These are phyloP conservation scores for Ellobius talpinus DNA, from an alignment of 2,113 vertebrate species.

Conservation along the genomic window DNA sequence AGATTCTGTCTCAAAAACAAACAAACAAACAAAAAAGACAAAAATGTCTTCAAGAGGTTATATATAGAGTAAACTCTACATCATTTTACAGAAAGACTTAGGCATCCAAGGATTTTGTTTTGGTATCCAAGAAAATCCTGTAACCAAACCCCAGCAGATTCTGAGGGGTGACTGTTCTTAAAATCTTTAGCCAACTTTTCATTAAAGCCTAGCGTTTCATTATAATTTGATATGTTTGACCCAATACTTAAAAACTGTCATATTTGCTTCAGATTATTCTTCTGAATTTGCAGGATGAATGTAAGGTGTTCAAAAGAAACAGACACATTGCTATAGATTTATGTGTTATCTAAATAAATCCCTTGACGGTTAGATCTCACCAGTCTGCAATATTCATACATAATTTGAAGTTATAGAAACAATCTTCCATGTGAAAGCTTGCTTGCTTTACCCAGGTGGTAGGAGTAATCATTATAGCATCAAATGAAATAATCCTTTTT, in stretches of 20 bases:
- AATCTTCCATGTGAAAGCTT: conserved; percentile 54
- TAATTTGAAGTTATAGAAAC: conserved; percentile 72
- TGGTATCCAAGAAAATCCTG: background rate
- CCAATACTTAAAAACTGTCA: conserved; percentile 29
- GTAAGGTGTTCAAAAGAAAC: conserved; percentile 62
- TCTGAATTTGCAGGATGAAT: conserved; percentile 48
- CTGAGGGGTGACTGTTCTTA: background rate
- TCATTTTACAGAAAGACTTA: background rate
- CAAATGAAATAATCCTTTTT: conserved; percentile 70
- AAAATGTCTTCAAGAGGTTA: background rate
- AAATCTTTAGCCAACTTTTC: conserved; percentile 39
- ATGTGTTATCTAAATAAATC: conserved; percentile 62
- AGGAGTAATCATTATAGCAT: conserved; percentile 75
- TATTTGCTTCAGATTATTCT: conserved; percentile 10
- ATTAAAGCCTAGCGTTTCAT: conserved; percentile 19
- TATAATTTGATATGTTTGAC: conserved; percentile 44
- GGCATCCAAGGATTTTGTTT: background rate
- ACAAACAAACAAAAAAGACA: background rate
- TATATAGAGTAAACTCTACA: background rate
- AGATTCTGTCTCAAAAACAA: background rate
- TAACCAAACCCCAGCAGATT: background rate
- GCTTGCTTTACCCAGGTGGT: conserved; percentile 57
- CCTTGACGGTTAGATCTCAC: conserved; percentile 57
- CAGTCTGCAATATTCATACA: conserved; percentile 70
- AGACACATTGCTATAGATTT: conserved; percentile 41